Evolutionary conservation across 2,888 invertebrate species (phyloP).

Genomic region (Caenorhabditis sp.): DNA sequence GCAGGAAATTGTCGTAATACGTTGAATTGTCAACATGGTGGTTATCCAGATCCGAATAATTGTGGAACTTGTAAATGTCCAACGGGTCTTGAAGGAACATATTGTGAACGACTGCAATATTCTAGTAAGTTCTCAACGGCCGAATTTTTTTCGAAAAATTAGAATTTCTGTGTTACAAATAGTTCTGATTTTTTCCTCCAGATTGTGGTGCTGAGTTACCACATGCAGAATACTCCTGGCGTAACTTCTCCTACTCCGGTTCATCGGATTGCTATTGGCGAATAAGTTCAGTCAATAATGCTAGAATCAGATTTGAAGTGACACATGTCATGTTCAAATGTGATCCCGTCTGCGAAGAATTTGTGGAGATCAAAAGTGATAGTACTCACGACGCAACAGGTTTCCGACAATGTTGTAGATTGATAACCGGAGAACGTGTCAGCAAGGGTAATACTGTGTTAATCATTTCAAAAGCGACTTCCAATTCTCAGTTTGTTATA

Average conservation of each 20-base stretch:
- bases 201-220: slow-evolving; percentile 49
- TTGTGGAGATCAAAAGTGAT: slow-evolving; percentile 37
- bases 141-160: neutral
- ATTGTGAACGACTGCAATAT: slow-evolving; percentile 57
- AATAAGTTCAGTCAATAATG: slow-evolving; percentile 33
- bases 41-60: slow-evolving; percentile 67
- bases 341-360: slow-evolving; percentile 49
- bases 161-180: too few species aligned
- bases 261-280: slow-evolving; percentile 53
- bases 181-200: too few species aligned
- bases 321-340: slow-evolving; percentile 42
- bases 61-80: slow-evolving; percentile 66
- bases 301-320: slow-evolving; percentile 37
- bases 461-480: slow-evolving; percentile 44
- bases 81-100: slow-evolving; percentile 59
- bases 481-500: slow-evolving; percentile 39
- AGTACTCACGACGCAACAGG: slow-evolving; percentile 44
- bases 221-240: slow-evolving; percentile 37
- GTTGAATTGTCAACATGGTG: slow-evolving; percentile 62
- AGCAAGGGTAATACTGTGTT: slow-evolving; percentile 40
- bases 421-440: slow-evolving; percentile 31
- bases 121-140: slow-evolving; percentile 28
- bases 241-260: slow-evolving; percentile 49
- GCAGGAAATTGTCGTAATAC: slow-evolving; percentile 40
- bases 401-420: slow-evolving; percentile 44